Evolutionary conservation across 1,140 invertebrate genomes (phyloP), one percentile per base, ranked within the genome.

Genomic region (Drosophila nigrodunni): DNA sequence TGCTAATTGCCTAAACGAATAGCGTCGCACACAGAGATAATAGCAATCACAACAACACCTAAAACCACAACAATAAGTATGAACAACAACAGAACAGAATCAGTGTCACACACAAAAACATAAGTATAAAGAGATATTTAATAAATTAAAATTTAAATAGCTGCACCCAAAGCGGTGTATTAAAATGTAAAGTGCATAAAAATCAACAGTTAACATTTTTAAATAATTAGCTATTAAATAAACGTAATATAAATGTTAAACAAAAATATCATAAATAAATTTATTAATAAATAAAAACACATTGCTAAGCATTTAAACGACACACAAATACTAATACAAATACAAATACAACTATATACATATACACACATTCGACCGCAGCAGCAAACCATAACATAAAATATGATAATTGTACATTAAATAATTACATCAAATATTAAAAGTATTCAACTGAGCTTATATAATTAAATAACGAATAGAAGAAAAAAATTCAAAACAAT

Each of bases 151-250:
- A 81, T 70, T 74, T 77, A 87, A 90, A 90, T 90, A 82, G 69
- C 73, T 46, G 67, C 78, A 59, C 74, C 74, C 74, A 67, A 68
- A 70, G 74, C 83, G 82, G 83, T 80, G 80, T 75, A 83, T 80
- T 87, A 72, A 88, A 86, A 77, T 85, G 81, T 89, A 89, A 89
- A 89, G 80, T 89, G 81, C 85, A 89, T 93, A 93, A 87, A 87
- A 93, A 93, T 90, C 93, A 93, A 93, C 92, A 85, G 91, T 93
- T 93, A 93, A 93, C 93, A 93, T 93, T 93, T 93, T 93, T 93
- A 93, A 93, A 93, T 93, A 92, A 92, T 93, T 93, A 93, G 93
- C 92, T 92, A 93, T 93, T 93, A 93, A 93, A 50, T 78, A 85
- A 80, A 91, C 58, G 65, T 87, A 86, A 80, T 68, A 62, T 79